Base-by-base conservation (phyloP, 2,113 vertebrate genomes). In the Corythornis vintsioides region DNA sequence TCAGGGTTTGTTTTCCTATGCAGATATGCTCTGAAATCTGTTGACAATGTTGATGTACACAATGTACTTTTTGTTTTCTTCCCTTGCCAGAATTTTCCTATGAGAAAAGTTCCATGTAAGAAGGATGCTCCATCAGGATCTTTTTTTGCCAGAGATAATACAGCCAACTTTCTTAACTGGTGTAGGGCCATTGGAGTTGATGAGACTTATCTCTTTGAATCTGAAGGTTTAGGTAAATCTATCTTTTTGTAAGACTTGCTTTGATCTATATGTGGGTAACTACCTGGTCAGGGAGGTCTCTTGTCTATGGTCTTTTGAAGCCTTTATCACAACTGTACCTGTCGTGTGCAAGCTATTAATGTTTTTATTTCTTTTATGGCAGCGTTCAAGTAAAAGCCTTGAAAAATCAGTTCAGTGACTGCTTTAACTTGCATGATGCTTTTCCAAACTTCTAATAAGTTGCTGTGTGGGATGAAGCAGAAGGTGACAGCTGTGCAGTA, bases 141-240 rank as follows among this genome's bases (percentile, higher is more conserved):
- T 20, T 99, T 99, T 97, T 99, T 99, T 86, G 99, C 99, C 64
- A 98, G 99, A 43, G 99, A 99, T 96, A 99, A 99, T 94, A 99
- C 99, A 0, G 99, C 99, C 3, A 99, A 99, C 97, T 99, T 99
- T 97, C 98, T 99, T 85, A 97, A 98, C 75, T 99, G 99, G 99
- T 99, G 99, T 81, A 98, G 98, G 31, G 93, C 95, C 43, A 87
- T 99, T 67, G 99, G 99, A 8, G 98, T 99, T 59, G 99, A 99
- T 64, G 99, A 99, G 81, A 99, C 99, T 8, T 99, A 98, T 70
- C 98, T 99, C 94, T 99, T 99, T 96, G 99, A 99, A 96, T 99
- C 99, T 0, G 99, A 99, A 96, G 99, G 99, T 61, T 98, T 99
- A 90, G 99, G 99, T 99, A 97, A 95, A 80, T 95, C 10, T 33